A percentile compares a stretch with the other conserved stretches of the same genome.
Evolutionary conservation across 2,888 invertebrate species (phyloP).

Genomic region (Gisinianus flammeolus): DNA sequence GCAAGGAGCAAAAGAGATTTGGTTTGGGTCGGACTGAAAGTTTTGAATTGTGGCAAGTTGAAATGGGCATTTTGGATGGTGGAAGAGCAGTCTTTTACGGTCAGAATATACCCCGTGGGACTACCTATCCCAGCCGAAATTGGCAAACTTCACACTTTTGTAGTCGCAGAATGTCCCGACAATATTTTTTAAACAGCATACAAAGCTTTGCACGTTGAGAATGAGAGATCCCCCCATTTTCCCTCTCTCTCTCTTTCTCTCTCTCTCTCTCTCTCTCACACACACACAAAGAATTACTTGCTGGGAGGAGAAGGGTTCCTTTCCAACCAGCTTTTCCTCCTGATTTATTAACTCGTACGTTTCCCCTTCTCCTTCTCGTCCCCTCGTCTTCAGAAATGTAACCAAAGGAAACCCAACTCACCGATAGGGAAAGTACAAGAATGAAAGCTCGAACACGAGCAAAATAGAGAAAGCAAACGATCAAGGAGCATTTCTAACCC

Average conservation of each 20-base stretch:
- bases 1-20: slow-evolving; percentile 12
- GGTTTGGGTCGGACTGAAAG: slow-evolving; percentile 25
- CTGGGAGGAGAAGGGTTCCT: slow-evolving; percentile 22
- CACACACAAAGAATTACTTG: not conserved
- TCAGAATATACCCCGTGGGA: slow-evolving; percentile 44
- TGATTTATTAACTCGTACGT: slow-evolving; percentile 27
- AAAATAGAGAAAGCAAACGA: not conserved
- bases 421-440: not conserved
- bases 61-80: slow-evolving; percentile 32
- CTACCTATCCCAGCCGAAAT: slow-evolving; percentile 42
- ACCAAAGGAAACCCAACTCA: not conserved
- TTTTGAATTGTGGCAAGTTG: slow-evolving; percentile 35
- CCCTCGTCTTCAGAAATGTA: not conserved
- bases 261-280: not conserved
- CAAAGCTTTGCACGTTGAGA: slow-evolving; percentile 30
- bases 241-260: not conserved
- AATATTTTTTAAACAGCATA: slow-evolving; percentile 37
- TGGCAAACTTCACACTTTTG: slow-evolving; percentile 45
- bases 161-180: slow-evolving; percentile 37
- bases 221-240: slow-evolving; percentile 24
- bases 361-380: not conserved
- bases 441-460: not conserved
- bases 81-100: slow-evolving; percentile 42
- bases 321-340: slow-evolving; percentile 26
- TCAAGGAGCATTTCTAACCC: not conserved